Conservation (phyloP, 2,113 vertebrate species). For the Trematomus loennbergii region DNA sequence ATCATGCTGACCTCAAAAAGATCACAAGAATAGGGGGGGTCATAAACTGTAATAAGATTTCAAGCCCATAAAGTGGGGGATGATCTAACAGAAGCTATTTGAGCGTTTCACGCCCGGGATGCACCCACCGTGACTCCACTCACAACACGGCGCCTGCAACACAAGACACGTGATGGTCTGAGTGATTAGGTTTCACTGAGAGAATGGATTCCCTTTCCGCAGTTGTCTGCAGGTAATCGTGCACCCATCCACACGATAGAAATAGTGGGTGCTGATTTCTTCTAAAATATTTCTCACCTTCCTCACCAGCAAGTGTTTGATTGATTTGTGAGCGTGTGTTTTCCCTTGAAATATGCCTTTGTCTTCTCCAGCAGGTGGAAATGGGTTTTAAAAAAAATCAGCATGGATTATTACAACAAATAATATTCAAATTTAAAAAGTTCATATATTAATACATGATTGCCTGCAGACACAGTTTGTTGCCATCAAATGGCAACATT, state of each 20-base stretch:
- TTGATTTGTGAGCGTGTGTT: not conserved
- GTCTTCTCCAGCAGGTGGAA: not conserved
- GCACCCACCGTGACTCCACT: constrained; percentile 14
- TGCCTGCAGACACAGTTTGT: not conserved
- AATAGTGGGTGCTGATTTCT: constrained; percentile 46
- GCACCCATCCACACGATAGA: constrained; percentile 31
- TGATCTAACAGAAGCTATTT: constrained; percentile 50
- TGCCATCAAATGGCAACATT: too few species aligned
- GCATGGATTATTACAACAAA: too few species aligned
- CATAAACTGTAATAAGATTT: constrained; percentile 47
- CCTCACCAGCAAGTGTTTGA: constrained; percentile 1
- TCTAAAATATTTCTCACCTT: constrained; percentile 30
- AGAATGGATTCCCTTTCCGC: constrained; percentile 57
- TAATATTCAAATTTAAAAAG: too few species aligned
- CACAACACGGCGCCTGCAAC: constrained; percentile 43
- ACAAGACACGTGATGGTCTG: constrained; percentile 42
- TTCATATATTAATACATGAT: too few species aligned
- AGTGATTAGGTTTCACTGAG: constrained; percentile 73
- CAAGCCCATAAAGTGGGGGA: constrained; percentile 40
- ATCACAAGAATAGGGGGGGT: not conserved
- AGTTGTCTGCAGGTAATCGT: constrained; percentile 62
- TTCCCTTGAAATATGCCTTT: too few species aligned
- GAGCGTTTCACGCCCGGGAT: constrained; percentile 20
- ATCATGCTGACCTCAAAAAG: constrained; percentile 60
- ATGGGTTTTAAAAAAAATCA: not conserved